Percentiles rank a stretch among this genome's conserved stretches.
Evolutionary conservation across 2,888 invertebrate genomes (phyloP).

Genomic region (Caenorhabditis drosophilae): DNA sequence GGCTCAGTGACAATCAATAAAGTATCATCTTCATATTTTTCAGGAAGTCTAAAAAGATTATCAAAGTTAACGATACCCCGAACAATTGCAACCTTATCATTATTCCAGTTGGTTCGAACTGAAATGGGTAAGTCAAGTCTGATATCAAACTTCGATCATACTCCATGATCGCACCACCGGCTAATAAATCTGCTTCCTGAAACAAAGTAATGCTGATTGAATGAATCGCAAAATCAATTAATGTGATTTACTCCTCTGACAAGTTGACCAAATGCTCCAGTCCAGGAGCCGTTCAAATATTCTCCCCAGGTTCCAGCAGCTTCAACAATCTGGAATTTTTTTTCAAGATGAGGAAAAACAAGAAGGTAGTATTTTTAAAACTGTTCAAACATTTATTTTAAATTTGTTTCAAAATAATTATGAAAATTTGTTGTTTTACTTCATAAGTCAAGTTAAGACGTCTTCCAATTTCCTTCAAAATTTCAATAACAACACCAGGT

Average conservation of each 20-base stretch:
- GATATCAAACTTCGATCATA: conserved; percentile 52
- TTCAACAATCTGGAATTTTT: conserved; percentile 27
- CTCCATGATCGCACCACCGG: conserved; percentile 64
- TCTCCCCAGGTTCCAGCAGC: conserved; percentile 45
- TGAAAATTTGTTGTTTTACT: conserved; percentile 10
- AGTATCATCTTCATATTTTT: conserved; percentile 55
- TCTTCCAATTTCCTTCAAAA: conserved; percentile 55
- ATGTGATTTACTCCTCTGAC: conserved; percentile 36
- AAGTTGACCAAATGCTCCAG: conserved; percentile 57
- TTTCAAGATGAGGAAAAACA: too few species aligned
- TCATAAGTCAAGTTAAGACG: conserved; percentile 60
- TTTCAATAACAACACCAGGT: conserved; percentile 66
- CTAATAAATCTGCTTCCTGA: conserved; percentile 62
- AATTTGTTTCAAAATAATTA: background rate
- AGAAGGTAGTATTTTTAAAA: too few species aligned
- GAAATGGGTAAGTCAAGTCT: conserved; percentile 68
- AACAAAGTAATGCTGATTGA: too few species aligned
- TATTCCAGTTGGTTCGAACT: conserved; percentile 58
- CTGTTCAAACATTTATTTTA: too few species aligned
- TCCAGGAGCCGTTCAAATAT: conserved; percentile 57
- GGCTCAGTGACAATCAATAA: conserved; percentile 60
- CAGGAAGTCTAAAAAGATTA: conserved; percentile 40
- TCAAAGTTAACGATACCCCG: background rate
- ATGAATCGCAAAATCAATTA: background rate
- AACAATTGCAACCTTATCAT: conserved; percentile 39